phyloP scores from a whole-genome alignment of 2,797 vertebrate genomes.

The Sphenopsis melanotis region DNA sequence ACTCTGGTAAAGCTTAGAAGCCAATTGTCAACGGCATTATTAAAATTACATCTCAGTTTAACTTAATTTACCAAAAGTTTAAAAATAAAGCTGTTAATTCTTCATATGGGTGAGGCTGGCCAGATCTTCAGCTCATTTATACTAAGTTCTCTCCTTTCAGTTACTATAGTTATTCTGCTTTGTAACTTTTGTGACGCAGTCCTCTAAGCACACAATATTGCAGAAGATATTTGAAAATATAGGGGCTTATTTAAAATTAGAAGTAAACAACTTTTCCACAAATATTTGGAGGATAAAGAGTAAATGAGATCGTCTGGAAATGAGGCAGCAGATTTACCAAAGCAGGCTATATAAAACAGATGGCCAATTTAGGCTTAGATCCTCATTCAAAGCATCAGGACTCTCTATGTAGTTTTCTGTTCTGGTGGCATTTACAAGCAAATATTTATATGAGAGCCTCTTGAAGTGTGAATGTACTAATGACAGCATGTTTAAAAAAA shows the following conservation, averaged over 20 bases:
- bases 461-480: conserved; percentile 33
- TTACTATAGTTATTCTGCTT: not conserved
- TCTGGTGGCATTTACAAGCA: conserved; percentile 27
- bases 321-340: not conserved
- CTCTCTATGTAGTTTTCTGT: conserved; percentile 18
- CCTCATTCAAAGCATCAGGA: not conserved
- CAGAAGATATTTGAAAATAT: not conserved
- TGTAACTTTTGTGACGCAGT: not conserved
- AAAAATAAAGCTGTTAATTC: conserved; percentile 23
- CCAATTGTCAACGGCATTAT: not conserved
- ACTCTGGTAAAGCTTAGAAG: conserved; percentile 31
- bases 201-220: not conserved
- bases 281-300: not conserved
- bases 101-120: not conserved
- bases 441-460: conserved; percentile 49
- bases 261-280: not conserved
- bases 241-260: not conserved
- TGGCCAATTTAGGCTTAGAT: not conserved
- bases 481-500: not conserved
- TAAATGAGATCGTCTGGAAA: conserved; percentile 1
- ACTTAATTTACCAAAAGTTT: conserved; percentile 8
- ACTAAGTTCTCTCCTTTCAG: not conserved
- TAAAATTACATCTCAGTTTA: conserved; percentile 7
- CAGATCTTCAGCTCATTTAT: not conserved
- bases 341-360: not conserved